These are phyloP conservation scores for Eulemur rubriventer DNA, from an alignment of 2,797 vertebrate species.

Conservation along the genomic window DNA sequence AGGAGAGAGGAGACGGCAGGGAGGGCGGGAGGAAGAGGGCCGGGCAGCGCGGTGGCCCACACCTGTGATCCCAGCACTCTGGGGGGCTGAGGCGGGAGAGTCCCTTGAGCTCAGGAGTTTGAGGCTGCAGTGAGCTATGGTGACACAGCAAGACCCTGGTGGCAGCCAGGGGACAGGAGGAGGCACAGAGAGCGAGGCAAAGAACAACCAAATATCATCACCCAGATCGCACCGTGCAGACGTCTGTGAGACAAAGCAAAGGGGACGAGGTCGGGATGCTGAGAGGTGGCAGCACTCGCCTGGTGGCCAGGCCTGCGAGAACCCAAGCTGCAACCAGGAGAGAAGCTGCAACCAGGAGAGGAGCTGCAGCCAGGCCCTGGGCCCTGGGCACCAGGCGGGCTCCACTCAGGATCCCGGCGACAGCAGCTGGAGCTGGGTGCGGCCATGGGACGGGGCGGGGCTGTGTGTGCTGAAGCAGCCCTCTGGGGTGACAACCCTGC, in stretches of 20 bases:
- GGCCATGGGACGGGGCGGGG: fast-evolving
- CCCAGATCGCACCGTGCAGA: background rate
- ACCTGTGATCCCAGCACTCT: background rate
- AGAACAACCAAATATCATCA: background rate
- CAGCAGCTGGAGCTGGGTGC: background rate
- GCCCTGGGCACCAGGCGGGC: too few species aligned
- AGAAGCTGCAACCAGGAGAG: background rate
- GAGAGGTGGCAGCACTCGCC: background rate
- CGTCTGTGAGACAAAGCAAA: background rate
- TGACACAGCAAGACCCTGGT: too few species aligned
- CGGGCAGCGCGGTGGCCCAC: too few species aligned
- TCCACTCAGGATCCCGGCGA: background rate
- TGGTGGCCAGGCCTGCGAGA: background rate
- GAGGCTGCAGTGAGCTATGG: too few species aligned
- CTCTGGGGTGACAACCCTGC: background rate
- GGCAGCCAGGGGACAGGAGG: background rate
- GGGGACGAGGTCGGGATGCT: background rate
- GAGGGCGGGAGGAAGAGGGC: background rate
- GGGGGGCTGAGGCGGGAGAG: too few species aligned
- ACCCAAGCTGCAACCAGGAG: background rate
- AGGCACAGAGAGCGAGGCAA: background rate
- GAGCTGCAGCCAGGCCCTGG: background rate
- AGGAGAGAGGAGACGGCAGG: background rate
- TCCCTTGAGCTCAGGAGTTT: too few species aligned
- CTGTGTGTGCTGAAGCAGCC: too few species aligned